These are phyloP conservation scores for Glossosoma conforme DNA, from an alignment of 1,140 invertebrate species.

Conservation along the genomic window DNA sequence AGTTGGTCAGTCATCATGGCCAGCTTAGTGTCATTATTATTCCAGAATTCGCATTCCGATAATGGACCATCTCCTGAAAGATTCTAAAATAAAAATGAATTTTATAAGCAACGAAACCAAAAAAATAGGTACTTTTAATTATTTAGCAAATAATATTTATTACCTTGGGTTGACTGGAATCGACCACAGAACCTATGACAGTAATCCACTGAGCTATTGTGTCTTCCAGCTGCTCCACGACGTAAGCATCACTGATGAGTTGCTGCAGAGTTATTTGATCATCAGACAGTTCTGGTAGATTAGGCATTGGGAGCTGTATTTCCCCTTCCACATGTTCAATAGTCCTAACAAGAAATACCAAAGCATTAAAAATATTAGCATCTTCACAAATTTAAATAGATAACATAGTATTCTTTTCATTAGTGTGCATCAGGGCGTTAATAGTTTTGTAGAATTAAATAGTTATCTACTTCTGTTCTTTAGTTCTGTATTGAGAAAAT, in stretches of 20 bases:
- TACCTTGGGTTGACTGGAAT: conserved; percentile 54
- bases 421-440: too few relatives aligned
- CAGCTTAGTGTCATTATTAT: conserved; percentile 67
- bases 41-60: conserved; percentile 79
- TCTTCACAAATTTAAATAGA: neutral
- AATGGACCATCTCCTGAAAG: conserved; percentile 68
- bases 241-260: conserved; percentile 45
- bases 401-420: neutral
- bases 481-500: too few relatives aligned
- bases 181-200: conserved; percentile 55
- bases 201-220: conserved; percentile 59
- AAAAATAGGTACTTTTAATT: neutral
- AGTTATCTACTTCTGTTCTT: too few relatives aligned
- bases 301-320: conserved; percentile 58
- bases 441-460: too few relatives aligned
- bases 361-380: too few relatives aligned
- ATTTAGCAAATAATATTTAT: conserved; percentile 1
- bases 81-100: conserved; percentile 33
- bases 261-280: conserved; percentile 46
- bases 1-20: conserved; percentile 76
- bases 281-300: conserved; percentile 50
- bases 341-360: conserved; percentile 46
- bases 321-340: conserved; percentile 63
- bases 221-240: conserved; percentile 57
- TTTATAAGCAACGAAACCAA: neutral